Evolutionary conservation across 2,113 vertebrate species (phyloP).

Genomic region (Scophthalmus maximus): DNA sequence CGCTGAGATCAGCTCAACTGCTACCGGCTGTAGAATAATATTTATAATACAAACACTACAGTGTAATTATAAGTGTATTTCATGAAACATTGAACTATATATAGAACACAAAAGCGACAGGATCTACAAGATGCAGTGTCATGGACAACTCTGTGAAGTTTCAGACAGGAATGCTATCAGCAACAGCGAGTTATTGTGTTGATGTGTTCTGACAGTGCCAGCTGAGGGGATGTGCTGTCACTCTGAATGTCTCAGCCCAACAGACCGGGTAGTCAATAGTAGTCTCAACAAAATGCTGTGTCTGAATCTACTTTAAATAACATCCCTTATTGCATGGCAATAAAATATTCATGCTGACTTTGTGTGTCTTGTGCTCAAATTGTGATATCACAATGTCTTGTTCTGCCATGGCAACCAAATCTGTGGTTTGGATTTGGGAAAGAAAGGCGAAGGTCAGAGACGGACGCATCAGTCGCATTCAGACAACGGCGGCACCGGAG

Average conservation of each 20-base stretch:
- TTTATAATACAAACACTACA: neutral
- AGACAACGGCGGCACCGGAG: conserved; percentile 51
- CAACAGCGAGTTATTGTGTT: conserved; percentile 30
- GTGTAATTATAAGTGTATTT: neutral
- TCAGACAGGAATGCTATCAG: neutral
- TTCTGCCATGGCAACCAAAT: conserved; percentile 23
- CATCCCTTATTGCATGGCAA: neutral
- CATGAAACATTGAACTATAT: neutral
- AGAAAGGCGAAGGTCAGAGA: conserved; percentile 50
- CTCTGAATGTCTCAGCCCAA: conserved; percentile 36
- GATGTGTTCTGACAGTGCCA: conserved; percentile 57
- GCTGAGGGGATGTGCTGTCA: conserved; percentile 42
- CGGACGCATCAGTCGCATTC: conserved; percentile 55
- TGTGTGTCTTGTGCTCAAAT: conserved; percentile 30
- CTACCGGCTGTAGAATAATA: neutral
- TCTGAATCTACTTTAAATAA: conserved; percentile 10
- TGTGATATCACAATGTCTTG: conserved; percentile 33
- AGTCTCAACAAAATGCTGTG: neutral
- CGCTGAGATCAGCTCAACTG: neutral
- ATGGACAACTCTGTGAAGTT: conserved; percentile 4
- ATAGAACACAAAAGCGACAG: neutral
- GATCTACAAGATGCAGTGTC: conserved; percentile 4
- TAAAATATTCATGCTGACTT: conserved; percentile 28
- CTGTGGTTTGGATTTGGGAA: conserved; percentile 12
- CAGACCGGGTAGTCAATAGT: conserved; percentile 5